Evolutionary conservation across 1,140 invertebrate genomes (phyloP).

Genomic region (Drepana arcuata): DNA sequence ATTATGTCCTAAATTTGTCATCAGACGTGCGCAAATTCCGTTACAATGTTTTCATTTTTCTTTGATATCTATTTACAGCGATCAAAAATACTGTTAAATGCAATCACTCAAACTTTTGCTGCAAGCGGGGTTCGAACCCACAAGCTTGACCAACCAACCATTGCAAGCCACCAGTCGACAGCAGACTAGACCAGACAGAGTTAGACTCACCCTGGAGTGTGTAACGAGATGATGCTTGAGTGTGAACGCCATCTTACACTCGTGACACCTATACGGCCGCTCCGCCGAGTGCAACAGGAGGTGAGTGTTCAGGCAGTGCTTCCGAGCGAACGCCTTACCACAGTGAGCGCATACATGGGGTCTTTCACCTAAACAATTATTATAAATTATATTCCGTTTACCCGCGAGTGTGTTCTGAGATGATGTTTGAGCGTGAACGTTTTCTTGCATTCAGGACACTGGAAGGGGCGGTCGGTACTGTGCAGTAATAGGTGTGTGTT

Average conservation of each 20-base stretch:
- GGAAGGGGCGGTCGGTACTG: constrained; percentile 84
- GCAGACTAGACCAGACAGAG: no score
- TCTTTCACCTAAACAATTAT: constrained; percentile 74
- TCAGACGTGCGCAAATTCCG: no score
- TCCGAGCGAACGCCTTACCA: constrained; percentile 88
- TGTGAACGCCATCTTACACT: constrained; percentile 91
- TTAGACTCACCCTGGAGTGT: constrained; percentile 82
- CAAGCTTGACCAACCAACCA: no score
- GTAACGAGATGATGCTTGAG: constrained; percentile 85
- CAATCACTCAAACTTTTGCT: no score
- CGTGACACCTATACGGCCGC: constrained; percentile 84
- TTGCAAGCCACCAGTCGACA: no score
- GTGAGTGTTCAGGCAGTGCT: constrained; percentile 88
- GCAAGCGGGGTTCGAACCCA: no score
- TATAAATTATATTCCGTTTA: constrained; percentile 40
- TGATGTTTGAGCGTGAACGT: constrained; percentile 88
- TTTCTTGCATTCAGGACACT: constrained; percentile 88
- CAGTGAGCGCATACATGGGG: constrained; percentile 88
- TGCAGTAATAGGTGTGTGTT: constrained; percentile 86
- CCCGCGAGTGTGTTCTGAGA: constrained; percentile 82
- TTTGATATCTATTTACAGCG: no score
- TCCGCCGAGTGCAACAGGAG: constrained; percentile 85
- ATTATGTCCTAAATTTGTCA: no score
- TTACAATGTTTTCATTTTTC: no score
- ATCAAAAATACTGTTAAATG: no score